phyloP scores from a whole-genome alignment of 2,113 vertebrate genomes.

The Mormoops blainvillei region DNA sequence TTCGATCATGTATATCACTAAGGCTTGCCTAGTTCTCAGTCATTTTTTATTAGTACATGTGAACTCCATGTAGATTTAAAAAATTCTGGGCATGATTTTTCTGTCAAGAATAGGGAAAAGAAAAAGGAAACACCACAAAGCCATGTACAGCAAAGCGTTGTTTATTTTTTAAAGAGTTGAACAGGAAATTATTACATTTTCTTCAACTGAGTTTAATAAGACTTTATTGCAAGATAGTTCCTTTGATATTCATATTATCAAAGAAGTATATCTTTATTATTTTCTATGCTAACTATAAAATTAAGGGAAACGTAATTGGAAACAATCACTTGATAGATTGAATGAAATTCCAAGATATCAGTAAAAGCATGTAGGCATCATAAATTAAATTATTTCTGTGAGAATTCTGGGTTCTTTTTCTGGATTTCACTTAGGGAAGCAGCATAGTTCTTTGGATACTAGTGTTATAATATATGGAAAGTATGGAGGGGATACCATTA shows the following conservation, averaged over 20 bases:
- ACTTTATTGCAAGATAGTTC: slow-evolving; percentile 13
- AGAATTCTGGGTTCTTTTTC: not conserved
- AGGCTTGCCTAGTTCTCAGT: slow-evolving; percentile 48
- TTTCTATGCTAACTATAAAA: not conserved
- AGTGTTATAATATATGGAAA: not conserved
- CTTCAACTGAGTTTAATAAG: slow-evolving; percentile 25
- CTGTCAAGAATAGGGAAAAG: slow-evolving; percentile 56
- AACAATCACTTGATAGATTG: not conserved
- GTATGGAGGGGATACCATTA: not conserved
- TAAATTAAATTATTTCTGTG: not conserved
- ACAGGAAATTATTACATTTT: slow-evolving; percentile 38
- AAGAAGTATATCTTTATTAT: slow-evolving; percentile 9
- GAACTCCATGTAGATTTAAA: slow-evolving; percentile 49
- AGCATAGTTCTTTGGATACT: not conserved
- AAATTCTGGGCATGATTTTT: slow-evolving; percentile 68
- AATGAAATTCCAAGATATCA: not conserved
- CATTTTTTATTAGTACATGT: slow-evolving; percentile 65
- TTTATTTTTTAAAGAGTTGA: not conserved
- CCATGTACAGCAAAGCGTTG: not conserved
- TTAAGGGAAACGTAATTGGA: not conserved
- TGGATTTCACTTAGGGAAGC: not conserved
- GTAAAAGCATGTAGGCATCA: not conserved
- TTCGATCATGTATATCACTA: slow-evolving; percentile 56
- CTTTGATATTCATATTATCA: slow-evolving; percentile 17
- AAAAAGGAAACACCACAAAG: not conserved